phyloP scores from a whole-genome alignment of 2,888 invertebrate species.

The Pecten maximus region DNA sequence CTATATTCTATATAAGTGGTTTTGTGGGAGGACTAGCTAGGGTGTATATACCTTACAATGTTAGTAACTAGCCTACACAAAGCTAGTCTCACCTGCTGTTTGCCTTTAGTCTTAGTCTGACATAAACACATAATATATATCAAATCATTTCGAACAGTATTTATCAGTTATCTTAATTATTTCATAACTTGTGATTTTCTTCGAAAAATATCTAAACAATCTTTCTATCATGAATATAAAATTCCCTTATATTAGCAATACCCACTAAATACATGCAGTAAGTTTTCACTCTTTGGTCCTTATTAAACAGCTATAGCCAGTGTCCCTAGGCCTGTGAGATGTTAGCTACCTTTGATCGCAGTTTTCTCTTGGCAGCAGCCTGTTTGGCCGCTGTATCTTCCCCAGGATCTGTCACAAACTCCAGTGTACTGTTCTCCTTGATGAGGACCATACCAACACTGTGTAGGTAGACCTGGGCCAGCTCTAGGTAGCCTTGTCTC shows the following conservation, averaged over 20 bases:
- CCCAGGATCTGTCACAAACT: conserved; percentile 42
- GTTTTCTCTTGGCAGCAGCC: conserved; percentile 45
- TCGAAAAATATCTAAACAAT: no score
- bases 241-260: no score
- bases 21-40: background rate
- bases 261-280: no score
- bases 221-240: no score
- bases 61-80: background rate
- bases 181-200: background rate
- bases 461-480: conserved; percentile 78
- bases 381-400: conserved; percentile 41
- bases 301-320: no score
- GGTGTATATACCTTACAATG: background rate
- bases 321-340: background rate
- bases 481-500: conserved; percentile 80
- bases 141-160: background rate
- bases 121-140: background rate
- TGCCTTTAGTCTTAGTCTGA: conserved; percentile 30
- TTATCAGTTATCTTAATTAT: background rate
- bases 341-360: background rate
- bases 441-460: conserved; percentile 68
- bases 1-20: background rate
- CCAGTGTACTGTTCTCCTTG: conserved; percentile 59
- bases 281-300: no score
- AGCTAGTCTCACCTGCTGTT: conserved; percentile 13